Base-by-base conservation (phyloP, 2,797 vertebrate genomes). In the Apogon talboti region DNA sequence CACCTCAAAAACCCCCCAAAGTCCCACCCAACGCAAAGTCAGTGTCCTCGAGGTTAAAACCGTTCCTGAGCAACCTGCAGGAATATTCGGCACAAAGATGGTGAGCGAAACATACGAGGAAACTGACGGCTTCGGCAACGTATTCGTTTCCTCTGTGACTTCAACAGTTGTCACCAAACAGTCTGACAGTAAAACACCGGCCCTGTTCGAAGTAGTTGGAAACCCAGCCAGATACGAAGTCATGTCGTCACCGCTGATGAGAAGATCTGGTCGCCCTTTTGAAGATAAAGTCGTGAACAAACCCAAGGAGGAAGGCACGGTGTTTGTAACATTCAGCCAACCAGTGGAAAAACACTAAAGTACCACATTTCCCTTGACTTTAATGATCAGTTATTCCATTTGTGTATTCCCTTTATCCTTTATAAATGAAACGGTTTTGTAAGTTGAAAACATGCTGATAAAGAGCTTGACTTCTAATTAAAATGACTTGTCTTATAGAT, bases 51-150 rank as follows among this genome's bases (percentile, higher is more conserved):
- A 96, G 83, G 84, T 96, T 37, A 94, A 96, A 86, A 93, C 93
- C 0, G 85, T 91, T 14, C 92, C 92, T 0, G 92, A 93, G 0
- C 77, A 92, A 44, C 69, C 90, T 0, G 85, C 91, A 33, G 95
- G 93, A 79, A 85, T 93, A 45, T 87, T 94, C 0, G 95, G 94
- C 49, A 94, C 82, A 0, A 91, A 95, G 82, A 95, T 93, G 0
- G 88, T 95, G 71, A 95, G 92, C 0, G 95, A 96, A 85, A 95
- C 94, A 46, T 95, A 95, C 0, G 93, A 96, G 81, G 94, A 96
- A 84, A 94, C 89, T 1, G 96, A 95, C 33, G 81, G 92, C 67
- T 95, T 95, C 50, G 94, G 96, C 45, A 96, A 96, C 61, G 90
- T 92, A 7, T 94, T 93, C 16, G 89, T 95, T 60, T 92, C 92